A percentile compares a stretch with the other conserved stretches of the same genome.
Conservation (phyloP, 1,140 invertebrate genomes). For the Bombus difficillimus region DNA sequence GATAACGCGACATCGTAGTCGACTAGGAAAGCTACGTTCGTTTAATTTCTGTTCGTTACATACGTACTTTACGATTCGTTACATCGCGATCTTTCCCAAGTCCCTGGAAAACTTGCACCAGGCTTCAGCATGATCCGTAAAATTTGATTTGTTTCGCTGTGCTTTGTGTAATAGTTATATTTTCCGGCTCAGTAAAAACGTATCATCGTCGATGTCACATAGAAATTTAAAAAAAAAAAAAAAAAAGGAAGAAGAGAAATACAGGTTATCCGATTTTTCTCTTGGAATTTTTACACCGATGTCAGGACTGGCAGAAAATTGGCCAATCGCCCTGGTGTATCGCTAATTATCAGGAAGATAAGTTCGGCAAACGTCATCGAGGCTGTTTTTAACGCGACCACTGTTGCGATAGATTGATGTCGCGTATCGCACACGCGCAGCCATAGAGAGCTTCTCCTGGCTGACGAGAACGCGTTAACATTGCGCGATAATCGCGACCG, state of each 20-base stretch:
- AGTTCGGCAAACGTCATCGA: neutral
- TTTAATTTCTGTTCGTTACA: neutral
- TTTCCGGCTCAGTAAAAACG: neutral
- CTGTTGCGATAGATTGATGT: neutral
- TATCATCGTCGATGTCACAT: neutral
- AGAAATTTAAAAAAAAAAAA: neutral
- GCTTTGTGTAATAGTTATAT: neutral
- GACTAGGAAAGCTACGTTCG: neutral
- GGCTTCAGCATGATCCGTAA: slow-evolving; percentile 11
- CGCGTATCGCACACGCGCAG: neutral
- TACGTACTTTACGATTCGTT: too few relatives aligned
- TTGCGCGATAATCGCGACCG: neutral
- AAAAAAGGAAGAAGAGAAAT: neutral
- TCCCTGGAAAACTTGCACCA: slow-evolving; percentile 30
- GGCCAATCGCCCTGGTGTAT: neutral
- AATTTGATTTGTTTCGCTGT: slow-evolving; percentile 15
- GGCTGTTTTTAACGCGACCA: neutral
- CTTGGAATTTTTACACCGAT: neutral
- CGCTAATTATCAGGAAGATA: neutral
- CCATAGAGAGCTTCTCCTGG: neutral
- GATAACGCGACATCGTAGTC: too few relatives aligned
- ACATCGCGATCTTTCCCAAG: neutral
- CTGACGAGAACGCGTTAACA: neutral
- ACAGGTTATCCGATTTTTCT: too few relatives aligned
- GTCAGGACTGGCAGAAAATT: too few relatives aligned